phyloP scores from a whole-genome alignment of 1,140 invertebrate genomes.

The Reticulitermes speratus region DNA sequence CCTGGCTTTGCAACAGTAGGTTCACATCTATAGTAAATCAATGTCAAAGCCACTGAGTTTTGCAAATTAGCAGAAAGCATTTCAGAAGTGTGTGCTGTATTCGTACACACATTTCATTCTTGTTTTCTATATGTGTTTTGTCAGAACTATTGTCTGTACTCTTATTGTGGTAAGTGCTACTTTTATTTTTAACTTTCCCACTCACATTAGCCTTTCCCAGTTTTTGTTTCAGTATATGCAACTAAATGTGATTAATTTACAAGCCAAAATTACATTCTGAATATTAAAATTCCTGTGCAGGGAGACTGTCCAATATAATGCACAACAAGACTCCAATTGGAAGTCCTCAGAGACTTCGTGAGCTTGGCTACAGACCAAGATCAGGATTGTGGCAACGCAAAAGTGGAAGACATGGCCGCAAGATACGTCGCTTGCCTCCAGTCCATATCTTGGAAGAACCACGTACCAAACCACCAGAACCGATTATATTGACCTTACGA shows the following conservation, averaged over 20 bases:
- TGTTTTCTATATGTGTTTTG: too few species aligned
- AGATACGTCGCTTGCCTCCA: slow-evolving; percentile 69
- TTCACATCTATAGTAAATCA: too few species aligned
- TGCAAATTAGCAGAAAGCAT: too few species aligned
- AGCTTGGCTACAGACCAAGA: slow-evolving; percentile 83
- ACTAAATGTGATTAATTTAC: not conserved
- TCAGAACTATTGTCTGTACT: not conserved
- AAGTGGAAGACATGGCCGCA: slow-evolving; percentile 82
- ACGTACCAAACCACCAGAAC: not conserved
- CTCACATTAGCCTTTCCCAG: not conserved
- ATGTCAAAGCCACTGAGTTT: too few species aligned
- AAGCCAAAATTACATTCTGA: not conserved
- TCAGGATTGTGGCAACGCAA: slow-evolving; percentile 95
- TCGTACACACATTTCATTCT: too few species aligned
- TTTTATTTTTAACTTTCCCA: not conserved
- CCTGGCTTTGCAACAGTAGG: too few species aligned
- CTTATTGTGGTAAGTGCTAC: not conserved
- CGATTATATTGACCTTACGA: not conserved
- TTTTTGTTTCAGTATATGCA: not conserved
- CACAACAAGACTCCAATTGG: slow-evolving; percentile 76
- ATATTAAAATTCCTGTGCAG: slow-evolving; percentile 44
- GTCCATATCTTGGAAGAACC: slow-evolving; percentile 42
- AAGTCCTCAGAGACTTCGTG: slow-evolving; percentile 75
- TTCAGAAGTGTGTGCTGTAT: too few species aligned
- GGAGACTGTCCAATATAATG: slow-evolving; percentile 79